Percentiles rank a stretch among this genome's conserved stretches.
These are phyloP conservation scores for Pantelozetes paolii DNA, from an alignment of 2,888 invertebrate genomes.

Conservation along the genomic window DNA sequence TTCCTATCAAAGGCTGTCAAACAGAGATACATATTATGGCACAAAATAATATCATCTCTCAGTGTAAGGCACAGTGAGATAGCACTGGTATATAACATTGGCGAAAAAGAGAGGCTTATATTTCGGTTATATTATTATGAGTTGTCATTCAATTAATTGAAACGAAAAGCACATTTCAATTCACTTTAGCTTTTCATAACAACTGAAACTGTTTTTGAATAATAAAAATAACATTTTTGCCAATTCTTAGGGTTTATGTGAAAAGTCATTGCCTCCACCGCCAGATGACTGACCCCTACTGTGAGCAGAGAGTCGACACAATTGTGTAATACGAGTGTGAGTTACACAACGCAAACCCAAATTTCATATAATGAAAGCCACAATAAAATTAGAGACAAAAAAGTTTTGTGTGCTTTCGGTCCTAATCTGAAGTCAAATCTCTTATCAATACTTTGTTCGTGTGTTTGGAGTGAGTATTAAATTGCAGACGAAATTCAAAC, in stretches of 20 bases:
- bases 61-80: background rate
- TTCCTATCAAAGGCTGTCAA: constrained; percentile 31
- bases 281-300: constrained; percentile 34
- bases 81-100: background rate
- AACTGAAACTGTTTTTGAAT: background rate
- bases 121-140: background rate
- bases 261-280: constrained; percentile 14
- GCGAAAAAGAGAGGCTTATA: constrained; percentile 8
- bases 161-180: background rate
- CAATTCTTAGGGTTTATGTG: background rate
- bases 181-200: background rate
- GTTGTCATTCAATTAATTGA: constrained; percentile 12
- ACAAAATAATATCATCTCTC: background rate
- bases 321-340: background rate
- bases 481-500: background rate
- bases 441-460: background rate
- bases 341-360: constrained; percentile 27
- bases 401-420: background rate
- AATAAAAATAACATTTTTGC: background rate
- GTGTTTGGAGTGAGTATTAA: background rate
- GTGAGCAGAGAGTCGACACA: background rate
- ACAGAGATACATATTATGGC: constrained; percentile 14
- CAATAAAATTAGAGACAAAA: constrained; percentile 26
- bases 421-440: constrained; percentile 4
- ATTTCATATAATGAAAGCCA: background rate